These are phyloP conservation scores for Lipophrys pholis DNA, from an alignment of 2,113 vertebrate genomes.

Conservation along the genomic window DNA sequence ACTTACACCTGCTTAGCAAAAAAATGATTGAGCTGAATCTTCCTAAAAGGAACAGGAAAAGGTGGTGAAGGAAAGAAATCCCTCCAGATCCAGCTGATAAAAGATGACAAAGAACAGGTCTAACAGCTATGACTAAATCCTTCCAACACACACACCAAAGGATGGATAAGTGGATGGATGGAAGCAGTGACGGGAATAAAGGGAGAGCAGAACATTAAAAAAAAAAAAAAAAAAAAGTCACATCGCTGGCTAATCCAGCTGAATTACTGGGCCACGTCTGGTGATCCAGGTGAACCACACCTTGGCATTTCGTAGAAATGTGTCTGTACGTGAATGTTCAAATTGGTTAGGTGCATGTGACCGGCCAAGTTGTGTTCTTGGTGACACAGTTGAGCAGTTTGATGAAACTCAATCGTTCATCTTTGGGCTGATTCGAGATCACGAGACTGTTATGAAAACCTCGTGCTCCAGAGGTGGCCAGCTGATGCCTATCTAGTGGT, in stretches of 20 bases:
- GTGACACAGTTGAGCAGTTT: not conserved
- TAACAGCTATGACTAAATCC: slow-evolving; percentile 52
- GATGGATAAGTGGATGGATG: slow-evolving; percentile 48
- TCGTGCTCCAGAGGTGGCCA: slow-evolving; percentile 30
- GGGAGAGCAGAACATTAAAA: slow-evolving; percentile 6
- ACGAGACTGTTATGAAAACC: slow-evolving; percentile 15
- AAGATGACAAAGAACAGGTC: slow-evolving; percentile 65
- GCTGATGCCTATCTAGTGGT: slow-evolving; percentile 49
- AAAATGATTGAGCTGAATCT: not conserved
- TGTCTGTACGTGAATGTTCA: not conserved
- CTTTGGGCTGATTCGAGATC: slow-evolving; percentile 3
- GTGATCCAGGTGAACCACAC: slow-evolving; percentile 21
- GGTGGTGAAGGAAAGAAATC: slow-evolving; percentile 38
- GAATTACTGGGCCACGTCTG: slow-evolving; percentile 28
- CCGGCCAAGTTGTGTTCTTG: slow-evolving; percentile 1
- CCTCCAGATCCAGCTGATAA: slow-evolving; percentile 53
- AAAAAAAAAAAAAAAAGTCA: slow-evolving; percentile 21
- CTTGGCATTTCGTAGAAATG: slow-evolving; percentile 4
- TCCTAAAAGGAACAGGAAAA: slow-evolving; percentile 51
- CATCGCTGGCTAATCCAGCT: slow-evolving; percentile 31
- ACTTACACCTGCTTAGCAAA: not conserved
- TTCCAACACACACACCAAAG: slow-evolving; percentile 14
- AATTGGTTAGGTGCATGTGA: not conserved
- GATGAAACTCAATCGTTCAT: not conserved
- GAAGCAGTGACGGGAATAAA: slow-evolving; percentile 23